Evolutionary conservation across 2,113 vertebrate genomes (phyloP), one percentile per base, ranked within the genome.

Genomic region (Redunca redunca): DNA sequence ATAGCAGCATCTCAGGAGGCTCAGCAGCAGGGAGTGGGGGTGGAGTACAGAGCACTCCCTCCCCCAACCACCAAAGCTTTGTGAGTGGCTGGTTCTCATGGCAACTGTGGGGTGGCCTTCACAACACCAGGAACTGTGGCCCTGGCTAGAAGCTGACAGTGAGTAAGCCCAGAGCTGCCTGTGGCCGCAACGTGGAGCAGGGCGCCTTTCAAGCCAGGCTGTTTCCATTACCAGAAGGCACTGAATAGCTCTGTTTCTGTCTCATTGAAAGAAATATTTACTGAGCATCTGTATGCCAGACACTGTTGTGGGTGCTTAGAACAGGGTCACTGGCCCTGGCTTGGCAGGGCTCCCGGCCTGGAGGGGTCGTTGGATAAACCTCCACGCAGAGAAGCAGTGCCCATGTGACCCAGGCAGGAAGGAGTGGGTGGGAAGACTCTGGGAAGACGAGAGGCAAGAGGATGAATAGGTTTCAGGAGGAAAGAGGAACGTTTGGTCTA

Each of bases 61-160:
- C 3, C 28, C 2, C 1, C 30, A 64, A 81, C 71, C 21, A 53
- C 74, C 40, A 50, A 83, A n/a, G 23, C 43, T 95, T 77, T 78
- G 77, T 78, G 91, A 96, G 60, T 36, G 52, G 43, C 53, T 26
- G 26, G 91, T 97, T 97, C 82, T 97, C 95, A 77, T 94, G 93
- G 89, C 91, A 97, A 97, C 91, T 6, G 6, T 12, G 48, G 71
- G 46, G 30, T 15, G 17, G 60, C 52, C 90, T 97, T 57, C 17
- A 30, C 2, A 30, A 26, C 52, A 46, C 8, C 46, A 30, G 21
- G n/a, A 88, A 40, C 77, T 64, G 15, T 30, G 23, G 4, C 60
- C 60, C 25, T 33, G 19, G 55, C 82, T 92, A 33, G 43, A 83
- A 48, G 78, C 30, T 43, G 14, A 48, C 0, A 7, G 11, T 33